phyloP scores from a whole-genome alignment of 92 coral and sea anemone species.

The Heliopora coerulea region DNA sequence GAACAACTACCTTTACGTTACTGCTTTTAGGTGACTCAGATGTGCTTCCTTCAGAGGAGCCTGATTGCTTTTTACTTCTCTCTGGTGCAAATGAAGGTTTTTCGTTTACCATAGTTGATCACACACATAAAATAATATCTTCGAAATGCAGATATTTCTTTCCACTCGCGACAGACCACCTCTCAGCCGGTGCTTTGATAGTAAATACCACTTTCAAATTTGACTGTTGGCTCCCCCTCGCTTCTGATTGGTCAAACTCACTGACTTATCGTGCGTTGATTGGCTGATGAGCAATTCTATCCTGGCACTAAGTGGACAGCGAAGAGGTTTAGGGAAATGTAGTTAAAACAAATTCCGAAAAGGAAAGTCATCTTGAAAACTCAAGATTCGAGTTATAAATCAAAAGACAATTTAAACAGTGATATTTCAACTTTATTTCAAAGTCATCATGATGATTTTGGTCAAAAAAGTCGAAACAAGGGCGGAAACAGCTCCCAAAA shows the following conservation, averaged over 20 bases:
- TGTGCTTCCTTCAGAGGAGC: neutral
- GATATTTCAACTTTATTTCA: too few relatives aligned
- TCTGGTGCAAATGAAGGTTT: neutral
- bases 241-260: neutral
- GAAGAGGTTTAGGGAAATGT: too few relatives aligned
- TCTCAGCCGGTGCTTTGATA: neutral
- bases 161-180: neutral
- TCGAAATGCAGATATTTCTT: neutral
- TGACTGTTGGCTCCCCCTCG: neutral
- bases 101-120: constrained; percentile 14
- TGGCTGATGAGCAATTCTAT: neutral
- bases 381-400: too few relatives aligned
- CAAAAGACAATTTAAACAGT: too few relatives aligned
- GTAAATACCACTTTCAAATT: neutral
- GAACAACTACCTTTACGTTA: constrained; percentile 88
- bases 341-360: too few relatives aligned
- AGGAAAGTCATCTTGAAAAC: too few relatives aligned
- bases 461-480: too few relatives aligned
- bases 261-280: neutral
- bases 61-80: neutral
- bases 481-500: too few relatives aligned
- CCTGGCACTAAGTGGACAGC: too few relatives aligned
- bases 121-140: neutral
- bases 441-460: too few relatives aligned
- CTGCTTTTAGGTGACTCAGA: constrained; percentile 48